These are phyloP conservation scores for Bombylius major DNA, from an alignment of 2,888 invertebrate species.

Conservation along the genomic window DNA sequence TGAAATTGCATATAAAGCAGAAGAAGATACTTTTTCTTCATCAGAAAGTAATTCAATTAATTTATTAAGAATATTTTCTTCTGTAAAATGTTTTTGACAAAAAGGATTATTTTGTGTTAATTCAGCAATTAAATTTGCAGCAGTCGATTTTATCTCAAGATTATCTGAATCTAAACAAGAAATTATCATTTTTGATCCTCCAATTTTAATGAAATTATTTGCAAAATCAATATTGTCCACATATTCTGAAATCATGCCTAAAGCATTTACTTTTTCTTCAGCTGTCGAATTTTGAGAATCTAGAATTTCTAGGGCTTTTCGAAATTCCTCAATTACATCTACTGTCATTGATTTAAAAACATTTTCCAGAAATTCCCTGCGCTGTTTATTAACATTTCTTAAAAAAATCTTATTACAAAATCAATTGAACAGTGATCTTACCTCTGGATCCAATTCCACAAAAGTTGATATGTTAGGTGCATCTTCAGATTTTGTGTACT, in stretches of 20 bases:
- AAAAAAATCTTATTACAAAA: constrained; percentile 32
- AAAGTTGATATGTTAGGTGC: constrained; percentile 39
- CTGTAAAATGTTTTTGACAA: constrained; percentile 60
- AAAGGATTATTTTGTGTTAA: constrained; percentile 76
- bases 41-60: constrained; percentile 49
- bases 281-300: constrained; percentile 40
- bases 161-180: constrained; percentile 52
- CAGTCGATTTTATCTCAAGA: constrained; percentile 46
- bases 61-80: constrained; percentile 49
- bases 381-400: constrained; percentile 25
- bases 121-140: constrained; percentile 60
- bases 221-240: constrained; percentile 68
- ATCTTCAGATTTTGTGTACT: constrained; percentile 49
- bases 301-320: constrained; percentile 47
- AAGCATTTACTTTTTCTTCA: constrained; percentile 46
- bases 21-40: constrained; percentile 44
- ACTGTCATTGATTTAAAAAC: constrained; percentile 58
- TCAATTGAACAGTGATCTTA: constrained; percentile 23
- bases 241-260: constrained; percentile 54
- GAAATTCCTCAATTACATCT: constrained; percentile 53
- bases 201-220: constrained; percentile 74
- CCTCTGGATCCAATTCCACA: constrained; percentile 53
- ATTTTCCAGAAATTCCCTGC: constrained; percentile 54
- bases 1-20: constrained; percentile 67
- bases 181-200: constrained; percentile 62